Conservation (phyloP, 2,888 invertebrate genomes). For the Archaeoteleia sp. region DNA sequence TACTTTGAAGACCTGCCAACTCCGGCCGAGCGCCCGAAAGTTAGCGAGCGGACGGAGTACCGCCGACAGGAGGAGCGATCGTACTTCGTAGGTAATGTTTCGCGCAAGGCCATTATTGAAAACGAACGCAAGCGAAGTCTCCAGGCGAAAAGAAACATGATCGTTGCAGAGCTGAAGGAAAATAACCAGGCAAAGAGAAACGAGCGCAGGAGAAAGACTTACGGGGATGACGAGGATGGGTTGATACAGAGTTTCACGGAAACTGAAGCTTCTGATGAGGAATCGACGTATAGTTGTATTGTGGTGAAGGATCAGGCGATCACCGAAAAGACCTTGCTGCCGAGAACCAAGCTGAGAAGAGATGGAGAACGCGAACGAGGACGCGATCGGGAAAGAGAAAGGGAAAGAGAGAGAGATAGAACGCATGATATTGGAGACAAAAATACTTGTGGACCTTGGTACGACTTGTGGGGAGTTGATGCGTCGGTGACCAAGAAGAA, state of each 20-base stretch:
- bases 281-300: conserved; percentile 80
- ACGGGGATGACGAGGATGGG: conserved; percentile 68
- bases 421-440: conserved; percentile 62
- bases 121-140: conserved; percentile 72
- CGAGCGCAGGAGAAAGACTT: conserved; percentile 65
- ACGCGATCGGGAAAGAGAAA: conserved; percentile 65
- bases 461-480: conserved; percentile 89
- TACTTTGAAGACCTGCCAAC: conserved; percentile 71
- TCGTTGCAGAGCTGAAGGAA: conserved; percentile 71
- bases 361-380: conserved; percentile 73
- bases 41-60: conserved; percentile 65
- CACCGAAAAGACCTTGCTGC: conserved; percentile 77
- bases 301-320: conserved; percentile 85
- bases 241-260: conserved; percentile 68
- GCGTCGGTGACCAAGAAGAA: conserved; percentile 80
- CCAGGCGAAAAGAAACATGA: conserved; percentile 71
- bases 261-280: conserved; percentile 73
- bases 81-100: conserved; percentile 71
- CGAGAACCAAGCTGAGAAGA: conserved; percentile 83
- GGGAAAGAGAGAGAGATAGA: too few relatives aligned
- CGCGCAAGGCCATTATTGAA: conserved; percentile 72
- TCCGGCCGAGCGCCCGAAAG: conserved; percentile 70
- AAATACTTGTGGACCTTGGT: conserved; percentile 91
- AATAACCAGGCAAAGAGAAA: conserved; percentile 69
- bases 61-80: conserved; percentile 65